These are phyloP conservation scores for Amphilophus citrinellus DNA, from an alignment of 2,113 vertebrate species.

Conservation along the genomic window DNA sequence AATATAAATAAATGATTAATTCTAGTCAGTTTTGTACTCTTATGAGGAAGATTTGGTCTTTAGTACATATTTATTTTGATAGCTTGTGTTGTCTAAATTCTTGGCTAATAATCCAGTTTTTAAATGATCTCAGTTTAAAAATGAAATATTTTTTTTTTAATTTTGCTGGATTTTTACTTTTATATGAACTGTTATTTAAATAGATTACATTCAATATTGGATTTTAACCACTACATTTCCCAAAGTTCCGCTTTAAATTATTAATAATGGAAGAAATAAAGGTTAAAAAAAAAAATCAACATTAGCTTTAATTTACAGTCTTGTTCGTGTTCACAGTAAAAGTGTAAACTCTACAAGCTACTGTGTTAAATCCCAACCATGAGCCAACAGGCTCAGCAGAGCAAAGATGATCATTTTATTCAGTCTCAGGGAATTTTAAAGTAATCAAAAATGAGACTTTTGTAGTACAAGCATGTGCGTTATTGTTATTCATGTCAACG, in stretches of 20 bases:
- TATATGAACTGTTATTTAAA: neutral
- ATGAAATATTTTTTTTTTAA: neutral
- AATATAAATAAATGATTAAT: neutral
- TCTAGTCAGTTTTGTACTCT: neutral
- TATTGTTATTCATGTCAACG: too few species aligned
- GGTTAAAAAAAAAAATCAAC: neutral
- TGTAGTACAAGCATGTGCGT: too few species aligned
- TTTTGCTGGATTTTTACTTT: neutral
- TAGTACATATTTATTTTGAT: neutral
- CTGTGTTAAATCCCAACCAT: too few species aligned
- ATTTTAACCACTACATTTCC: neutral
- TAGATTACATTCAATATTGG: neutral
- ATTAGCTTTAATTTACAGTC: neutral
- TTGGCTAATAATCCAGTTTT: neutral
- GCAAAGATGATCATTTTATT: too few species aligned
- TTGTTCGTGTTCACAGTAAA: too few species aligned
- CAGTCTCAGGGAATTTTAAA: neutral
- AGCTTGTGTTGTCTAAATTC: neutral
- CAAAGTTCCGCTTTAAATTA: neutral
- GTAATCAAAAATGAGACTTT: neutral
- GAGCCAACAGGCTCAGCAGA: too few species aligned
- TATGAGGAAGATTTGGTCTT: neutral
- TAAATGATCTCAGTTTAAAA: neutral
- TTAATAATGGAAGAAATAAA: neutral
- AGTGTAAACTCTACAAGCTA: too few species aligned